These are phyloP conservation scores for Micropoecilia bifurca DNA, from an alignment of 2,797 vertebrate species.

Conservation along the genomic window DNA sequence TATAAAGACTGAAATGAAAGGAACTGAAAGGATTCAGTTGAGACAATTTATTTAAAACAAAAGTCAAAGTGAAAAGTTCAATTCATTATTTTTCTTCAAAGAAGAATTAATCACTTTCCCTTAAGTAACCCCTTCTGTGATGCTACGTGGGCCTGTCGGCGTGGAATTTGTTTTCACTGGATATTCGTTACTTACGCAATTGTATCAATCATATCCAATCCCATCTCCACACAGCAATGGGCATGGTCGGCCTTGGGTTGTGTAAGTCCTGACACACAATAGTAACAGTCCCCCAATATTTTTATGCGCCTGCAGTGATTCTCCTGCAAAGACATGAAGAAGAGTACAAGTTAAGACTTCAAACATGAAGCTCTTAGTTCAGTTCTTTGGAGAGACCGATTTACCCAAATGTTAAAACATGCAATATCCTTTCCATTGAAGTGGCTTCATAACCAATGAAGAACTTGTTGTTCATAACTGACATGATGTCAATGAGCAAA, in stretches of 20 bases:
- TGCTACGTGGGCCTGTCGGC: background rate
- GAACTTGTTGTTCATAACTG: background rate
- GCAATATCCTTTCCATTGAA: background rate
- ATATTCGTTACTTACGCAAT: conserved; percentile 90
- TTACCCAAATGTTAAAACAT: background rate
- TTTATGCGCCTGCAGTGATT: conserved; percentile 98
- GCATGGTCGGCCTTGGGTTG: conserved; percentile 98
- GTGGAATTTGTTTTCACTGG: background rate
- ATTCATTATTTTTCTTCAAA: background rate
- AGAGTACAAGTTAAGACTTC: background rate
- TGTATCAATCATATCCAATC: conserved; percentile 98
- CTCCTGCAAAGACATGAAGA: conserved; percentile 81
- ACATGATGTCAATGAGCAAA: background rate
- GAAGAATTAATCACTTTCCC: background rate
- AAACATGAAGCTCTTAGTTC: background rate
- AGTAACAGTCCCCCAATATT: conserved; percentile 98
- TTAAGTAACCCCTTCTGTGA: background rate
- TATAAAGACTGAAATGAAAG: background rate
- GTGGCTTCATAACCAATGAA: background rate
- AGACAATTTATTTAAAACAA: background rate
- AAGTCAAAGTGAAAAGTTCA: background rate
- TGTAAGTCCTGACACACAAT: conserved; percentile 96
- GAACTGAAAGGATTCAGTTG: background rate
- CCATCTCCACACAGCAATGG: conserved; percentile 99
- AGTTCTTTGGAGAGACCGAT: background rate